These are phyloP conservation scores for Erpornis zantholeuca DNA, from an alignment of 2,113 vertebrate species.

Conservation along the genomic window DNA sequence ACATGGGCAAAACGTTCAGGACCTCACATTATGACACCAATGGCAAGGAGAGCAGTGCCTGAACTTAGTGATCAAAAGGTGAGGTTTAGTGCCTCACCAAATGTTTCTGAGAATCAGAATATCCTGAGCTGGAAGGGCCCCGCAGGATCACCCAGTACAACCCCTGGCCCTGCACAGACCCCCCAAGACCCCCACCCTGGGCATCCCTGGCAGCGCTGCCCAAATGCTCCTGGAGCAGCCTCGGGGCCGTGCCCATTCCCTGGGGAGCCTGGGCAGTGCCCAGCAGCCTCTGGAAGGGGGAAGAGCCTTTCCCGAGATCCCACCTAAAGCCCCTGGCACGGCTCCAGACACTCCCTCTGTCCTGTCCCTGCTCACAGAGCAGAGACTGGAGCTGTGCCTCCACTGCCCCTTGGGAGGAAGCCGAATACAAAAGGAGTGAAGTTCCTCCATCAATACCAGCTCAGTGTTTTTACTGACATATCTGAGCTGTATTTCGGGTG, in stretches of 20 bases:
- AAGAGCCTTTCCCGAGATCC: not conserved
- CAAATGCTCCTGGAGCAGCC: not conserved
- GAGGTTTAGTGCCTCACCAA: not conserved
- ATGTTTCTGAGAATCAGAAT: not conserved
- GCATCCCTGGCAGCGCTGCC: not conserved
- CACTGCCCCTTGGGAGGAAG: not conserved
- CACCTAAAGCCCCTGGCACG: rapidly evolving
- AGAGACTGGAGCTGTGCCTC: not conserved
- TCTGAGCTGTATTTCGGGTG: not conserved
- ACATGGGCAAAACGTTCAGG: rapidly evolving
- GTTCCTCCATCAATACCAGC: not conserved
- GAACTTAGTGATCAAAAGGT: not conserved
- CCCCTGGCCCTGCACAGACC: not conserved
- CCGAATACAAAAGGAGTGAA: not conserved
- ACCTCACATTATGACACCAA: rapidly evolving
- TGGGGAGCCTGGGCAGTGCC: not conserved
- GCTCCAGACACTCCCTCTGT: rapidly evolving
- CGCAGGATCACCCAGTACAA: not conserved
- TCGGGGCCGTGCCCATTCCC: rapidly evolving
- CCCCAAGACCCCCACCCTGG: not conserved
- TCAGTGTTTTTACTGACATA: rapidly evolving
- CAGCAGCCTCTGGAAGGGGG: not conserved
- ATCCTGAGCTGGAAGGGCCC: not conserved
- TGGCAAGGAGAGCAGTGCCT: not conserved
- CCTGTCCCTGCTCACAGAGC: not conserved